Evolutionary conservation across 2,888 invertebrate species (phyloP).

Genomic region (Sturmia bella): DNA sequence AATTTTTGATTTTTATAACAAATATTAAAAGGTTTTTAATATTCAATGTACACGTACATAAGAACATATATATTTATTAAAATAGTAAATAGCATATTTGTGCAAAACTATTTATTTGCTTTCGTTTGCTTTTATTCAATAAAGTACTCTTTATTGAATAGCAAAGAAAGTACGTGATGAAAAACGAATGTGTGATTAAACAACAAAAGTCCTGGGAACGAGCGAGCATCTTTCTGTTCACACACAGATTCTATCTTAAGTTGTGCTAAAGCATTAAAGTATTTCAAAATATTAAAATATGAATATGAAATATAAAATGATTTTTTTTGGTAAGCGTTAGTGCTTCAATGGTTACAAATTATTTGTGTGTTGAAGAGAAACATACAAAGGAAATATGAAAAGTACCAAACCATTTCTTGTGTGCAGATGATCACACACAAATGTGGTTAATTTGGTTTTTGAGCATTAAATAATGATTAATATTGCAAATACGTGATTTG

Average conservation of each 20-base stretch:
- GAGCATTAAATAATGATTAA: constrained; percentile 72
- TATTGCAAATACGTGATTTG: constrained; percentile 70
- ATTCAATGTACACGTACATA: not conserved
- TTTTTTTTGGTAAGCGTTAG: constrained; percentile 38
- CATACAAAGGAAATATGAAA: constrained; percentile 2
- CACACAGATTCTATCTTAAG: not conserved
- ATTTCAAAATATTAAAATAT: not conserved
- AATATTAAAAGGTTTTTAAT: no score
- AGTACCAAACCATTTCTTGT: constrained; percentile 41
- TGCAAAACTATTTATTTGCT: constrained; percentile 34
- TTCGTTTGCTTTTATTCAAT: not conserved
- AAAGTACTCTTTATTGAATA: constrained; percentile 31
- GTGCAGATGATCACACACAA: constrained; percentile 13
- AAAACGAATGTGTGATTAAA: constrained; percentile 1
- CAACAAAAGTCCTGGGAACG: not conserved
- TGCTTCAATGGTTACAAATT: constrained; percentile 32
- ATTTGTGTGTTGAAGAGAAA: constrained; percentile 20
- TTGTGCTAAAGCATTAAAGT: constrained; percentile 1
- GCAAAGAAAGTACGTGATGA: constrained; percentile 21
- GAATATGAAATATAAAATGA: constrained; percentile 20
- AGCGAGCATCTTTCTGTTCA: not conserved
- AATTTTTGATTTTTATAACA: no score
- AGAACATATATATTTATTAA: no score
- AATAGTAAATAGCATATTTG: constrained; percentile 19
- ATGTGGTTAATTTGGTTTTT: constrained; percentile 48